Conservation (phyloP, 2,113 vertebrate species). For the Syngnathoides biaculeatus region DNA sequence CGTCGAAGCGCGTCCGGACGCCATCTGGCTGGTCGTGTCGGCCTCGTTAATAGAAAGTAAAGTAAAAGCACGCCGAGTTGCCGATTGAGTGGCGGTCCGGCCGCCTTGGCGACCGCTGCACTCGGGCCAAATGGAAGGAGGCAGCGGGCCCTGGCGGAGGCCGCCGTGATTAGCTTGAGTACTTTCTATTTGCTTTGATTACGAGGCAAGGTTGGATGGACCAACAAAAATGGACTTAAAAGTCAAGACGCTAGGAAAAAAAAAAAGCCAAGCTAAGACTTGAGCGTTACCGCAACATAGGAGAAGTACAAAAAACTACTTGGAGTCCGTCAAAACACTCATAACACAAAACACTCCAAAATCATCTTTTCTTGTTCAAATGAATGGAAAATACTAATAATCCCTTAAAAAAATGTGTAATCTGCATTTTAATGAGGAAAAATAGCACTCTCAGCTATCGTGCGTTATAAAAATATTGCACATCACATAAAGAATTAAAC, state of each 20-base stretch:
- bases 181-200: conserved; percentile 45
- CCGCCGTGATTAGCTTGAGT: conserved; percentile 51
- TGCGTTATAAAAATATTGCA: too few species aligned
- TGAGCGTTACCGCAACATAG: too few species aligned
- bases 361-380: too few species aligned
- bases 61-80: conserved; percentile 26
- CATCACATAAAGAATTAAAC: too few species aligned
- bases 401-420: too few species aligned
- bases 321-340: too few species aligned
- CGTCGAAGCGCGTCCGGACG: background rate
- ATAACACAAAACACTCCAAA: too few species aligned
- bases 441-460: too few species aligned
- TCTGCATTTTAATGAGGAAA: too few species aligned
- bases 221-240: background rate
- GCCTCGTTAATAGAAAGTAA: conserved; percentile 22
- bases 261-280: background rate
- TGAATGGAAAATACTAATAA: too few species aligned
- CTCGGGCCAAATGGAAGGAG: conserved; percentile 40
- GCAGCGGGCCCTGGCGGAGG: conserved; percentile 14
- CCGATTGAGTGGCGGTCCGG: conserved; percentile 25
- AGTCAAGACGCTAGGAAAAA: background rate
- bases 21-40: background rate
- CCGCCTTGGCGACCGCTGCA: conserved; percentile 20
- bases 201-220: conserved; percentile 9
- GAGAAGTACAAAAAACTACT: too few species aligned